Conservation (phyloP, 2,113 vertebrate genomes). For the Caracal caracal region DNA sequence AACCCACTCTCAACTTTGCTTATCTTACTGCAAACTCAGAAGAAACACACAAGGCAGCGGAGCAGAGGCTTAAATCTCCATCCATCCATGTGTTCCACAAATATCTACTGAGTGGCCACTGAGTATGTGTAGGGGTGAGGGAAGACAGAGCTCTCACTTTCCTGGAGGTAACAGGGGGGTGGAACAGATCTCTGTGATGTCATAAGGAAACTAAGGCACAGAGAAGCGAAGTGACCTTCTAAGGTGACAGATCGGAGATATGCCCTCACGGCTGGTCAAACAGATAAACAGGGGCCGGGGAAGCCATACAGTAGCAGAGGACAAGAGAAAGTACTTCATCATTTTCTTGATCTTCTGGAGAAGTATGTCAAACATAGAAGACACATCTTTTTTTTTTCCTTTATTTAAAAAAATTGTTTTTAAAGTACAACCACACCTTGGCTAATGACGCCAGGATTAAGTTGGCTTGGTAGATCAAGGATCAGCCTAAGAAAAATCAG, state of each 20-base stretch:
- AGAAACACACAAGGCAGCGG: background rate
- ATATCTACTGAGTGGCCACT: background rate
- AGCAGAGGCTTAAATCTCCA: background rate
- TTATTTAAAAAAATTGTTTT: background rate
- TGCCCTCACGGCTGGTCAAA: background rate
- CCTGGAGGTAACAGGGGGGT: background rate
- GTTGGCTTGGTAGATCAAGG: background rate
- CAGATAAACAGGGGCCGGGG: background rate
- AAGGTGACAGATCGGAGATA: background rate
- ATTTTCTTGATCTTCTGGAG: background rate
- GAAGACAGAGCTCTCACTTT: background rate
- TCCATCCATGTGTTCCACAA: background rate
- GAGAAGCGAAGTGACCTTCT: background rate
- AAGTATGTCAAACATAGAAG: background rate
- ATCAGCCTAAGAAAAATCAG: background rate
- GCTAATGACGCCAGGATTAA: background rate
- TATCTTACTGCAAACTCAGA: constrained; percentile 16
- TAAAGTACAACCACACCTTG: constrained; percentile 1
- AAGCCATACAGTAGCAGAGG: background rate
- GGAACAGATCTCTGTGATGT: background rate
- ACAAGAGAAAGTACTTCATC: background rate
- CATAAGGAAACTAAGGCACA: background rate
- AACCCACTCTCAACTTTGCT: background rate
- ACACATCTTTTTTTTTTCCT: background rate
- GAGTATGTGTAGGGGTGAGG: rapidly evolving